A percentile compares a stretch with the other conserved stretches of the same genome.
Conservation (phyloP, 2,113 vertebrate genomes). For the Crypturellus undulatus region DNA sequence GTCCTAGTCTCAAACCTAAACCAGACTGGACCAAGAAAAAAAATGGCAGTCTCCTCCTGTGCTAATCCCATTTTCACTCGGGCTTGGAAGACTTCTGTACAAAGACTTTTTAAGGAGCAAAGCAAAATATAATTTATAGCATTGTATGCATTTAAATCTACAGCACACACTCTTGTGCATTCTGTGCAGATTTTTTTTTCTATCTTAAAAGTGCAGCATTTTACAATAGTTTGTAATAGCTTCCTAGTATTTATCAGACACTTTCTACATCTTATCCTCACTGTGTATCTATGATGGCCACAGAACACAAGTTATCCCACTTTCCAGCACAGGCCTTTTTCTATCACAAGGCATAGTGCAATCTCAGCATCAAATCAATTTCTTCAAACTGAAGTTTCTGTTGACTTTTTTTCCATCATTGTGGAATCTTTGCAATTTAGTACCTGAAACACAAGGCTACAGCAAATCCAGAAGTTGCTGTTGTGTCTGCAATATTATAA, state of each 20-base stretch:
- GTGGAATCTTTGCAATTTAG: background rate
- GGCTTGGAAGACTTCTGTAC: background rate
- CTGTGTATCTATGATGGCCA: background rate
- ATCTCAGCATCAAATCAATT: background rate
- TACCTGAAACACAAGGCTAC: background rate
- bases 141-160: background rate
- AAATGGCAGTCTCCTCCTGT: background rate
- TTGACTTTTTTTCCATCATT: fast-evolving
- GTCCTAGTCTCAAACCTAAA: too few species aligned
- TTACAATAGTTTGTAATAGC: background rate
- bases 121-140: background rate
- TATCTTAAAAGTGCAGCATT: background rate
- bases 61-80: background rate
- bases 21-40: too few species aligned
- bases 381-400: background rate
- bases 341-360: background rate
- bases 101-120: background rate
- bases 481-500: background rate
- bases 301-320: background rate
- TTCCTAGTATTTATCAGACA: constrained; percentile 1
- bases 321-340: background rate
- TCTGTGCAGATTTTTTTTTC: background rate
- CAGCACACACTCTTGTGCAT: background rate
- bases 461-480: background rate
- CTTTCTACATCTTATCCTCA: background rate